phyloP scores from a whole-genome alignment of 2,797 vertebrate species.

The Brotula barbata region DNA sequence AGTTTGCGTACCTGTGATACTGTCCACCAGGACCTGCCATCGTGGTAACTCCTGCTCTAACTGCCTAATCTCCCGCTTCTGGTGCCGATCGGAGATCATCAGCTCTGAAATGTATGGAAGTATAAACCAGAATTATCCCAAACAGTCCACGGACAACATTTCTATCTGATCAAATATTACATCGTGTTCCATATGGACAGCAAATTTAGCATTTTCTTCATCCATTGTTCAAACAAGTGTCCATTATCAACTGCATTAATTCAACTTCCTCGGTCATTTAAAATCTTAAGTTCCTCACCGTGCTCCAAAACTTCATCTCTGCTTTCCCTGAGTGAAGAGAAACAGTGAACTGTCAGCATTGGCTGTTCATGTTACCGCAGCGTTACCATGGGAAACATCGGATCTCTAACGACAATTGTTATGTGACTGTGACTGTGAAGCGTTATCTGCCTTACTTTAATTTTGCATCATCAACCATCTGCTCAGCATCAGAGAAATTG shows the following conservation, averaged over 20 bases:
- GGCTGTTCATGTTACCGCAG: background rate
- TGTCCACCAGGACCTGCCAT: slow-evolving; percentile 96
- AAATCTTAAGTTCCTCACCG: slow-evolving; percentile 77
- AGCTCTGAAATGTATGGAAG: slow-evolving; percentile 77
- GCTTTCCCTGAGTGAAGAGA: slow-evolving; percentile 80
- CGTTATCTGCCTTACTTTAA: slow-evolving; percentile 83
- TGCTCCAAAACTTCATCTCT: slow-evolving; percentile 94
- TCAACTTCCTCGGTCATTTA: background rate
- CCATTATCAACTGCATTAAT: background rate
- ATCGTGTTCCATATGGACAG: background rate
- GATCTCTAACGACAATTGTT: background rate
- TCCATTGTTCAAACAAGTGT: no score
- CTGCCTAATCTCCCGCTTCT: slow-evolving; percentile 94
- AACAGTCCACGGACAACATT: background rate
- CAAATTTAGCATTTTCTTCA: no score
- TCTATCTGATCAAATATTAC: background rate
- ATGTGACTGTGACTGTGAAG: background rate
- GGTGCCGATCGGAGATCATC: slow-evolving; percentile 92
- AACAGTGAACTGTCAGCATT: background rate
- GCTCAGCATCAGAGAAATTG: slow-evolving; percentile 95
- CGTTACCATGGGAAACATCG: background rate
- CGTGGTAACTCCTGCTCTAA: slow-evolving; percentile 93
- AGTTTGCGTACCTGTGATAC: slow-evolving; percentile 85
- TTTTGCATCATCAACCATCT: slow-evolving; percentile 93
- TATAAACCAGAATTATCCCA: background rate